Conservation (phyloP, 2,888 invertebrate genomes). For the Eustalomyia histrio region DNA sequence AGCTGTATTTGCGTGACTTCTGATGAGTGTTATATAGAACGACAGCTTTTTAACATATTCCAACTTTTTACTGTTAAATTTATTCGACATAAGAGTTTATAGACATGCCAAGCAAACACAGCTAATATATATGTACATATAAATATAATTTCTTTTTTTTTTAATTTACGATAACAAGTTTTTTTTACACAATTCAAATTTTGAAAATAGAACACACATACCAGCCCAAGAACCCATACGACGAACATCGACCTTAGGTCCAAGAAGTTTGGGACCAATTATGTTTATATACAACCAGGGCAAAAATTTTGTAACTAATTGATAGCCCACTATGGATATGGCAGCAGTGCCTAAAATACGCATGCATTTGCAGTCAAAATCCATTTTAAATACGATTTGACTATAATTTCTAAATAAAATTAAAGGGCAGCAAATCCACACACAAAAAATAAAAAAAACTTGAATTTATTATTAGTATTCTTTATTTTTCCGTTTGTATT, state of each 20-base stretch:
- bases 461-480: background rate
- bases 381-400: conserved; percentile 62
- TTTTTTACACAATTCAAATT: background rate
- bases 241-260: conserved; percentile 83
- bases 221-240: conserved; percentile 88
- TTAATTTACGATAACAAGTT: conserved; percentile 21
- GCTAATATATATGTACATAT: background rate
- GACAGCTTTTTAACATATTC: too few species aligned
- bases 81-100: too few species aligned
- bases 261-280: conserved; percentile 82
- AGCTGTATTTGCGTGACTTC: too few species aligned
- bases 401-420: background rate
- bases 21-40: too few species aligned
- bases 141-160: conserved; percentile 4
- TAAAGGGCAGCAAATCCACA: background rate
- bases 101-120: too few species aligned
- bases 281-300: conserved; percentile 79
- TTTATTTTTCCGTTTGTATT: conserved; percentile 37
- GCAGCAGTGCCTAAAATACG: conserved; percentile 71
- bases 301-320: conserved; percentile 77
- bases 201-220: conserved; percentile 43
- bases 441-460: background rate
- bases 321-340: conserved; percentile 74
- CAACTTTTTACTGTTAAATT: too few species aligned
- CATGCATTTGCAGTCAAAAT: conserved; percentile 68